Base-by-base conservation (phyloP, 92 coral and sea anemone species). In the Nematostella vectensis region DNA sequence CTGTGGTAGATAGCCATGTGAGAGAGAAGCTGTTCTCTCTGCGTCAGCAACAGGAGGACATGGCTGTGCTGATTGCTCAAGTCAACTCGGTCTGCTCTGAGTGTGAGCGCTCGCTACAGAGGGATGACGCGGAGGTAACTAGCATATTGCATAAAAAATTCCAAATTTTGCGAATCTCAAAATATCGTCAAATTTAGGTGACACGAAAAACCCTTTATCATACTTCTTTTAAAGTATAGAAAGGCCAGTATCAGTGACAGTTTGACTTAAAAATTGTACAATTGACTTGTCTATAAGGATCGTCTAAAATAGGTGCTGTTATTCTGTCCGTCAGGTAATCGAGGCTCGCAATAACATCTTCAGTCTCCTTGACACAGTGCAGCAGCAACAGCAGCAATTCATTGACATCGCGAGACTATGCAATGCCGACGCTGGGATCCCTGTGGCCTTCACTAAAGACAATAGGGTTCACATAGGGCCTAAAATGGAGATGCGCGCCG, bases 401-500 rank as follows among this genome's bases (percentile, higher is more conserved):
- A 71, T 87, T 26, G 84, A 93, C 58, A 71, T 88, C 31, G 93
- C 96, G 1, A 81, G 84, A 60, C 83, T 93, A 59, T 93, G 96
- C 47, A 83, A 80, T 44, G 69, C 99, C 3, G 96, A 93, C 65
- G 87, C 82, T 52, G 82, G 88, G 51, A 93, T 93, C 61, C 99
- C 99, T 56, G 87, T 93, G 68, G 99, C 99, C 3, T 93, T 93
- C 50, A 93, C 99, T 0, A 93, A 93, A 58, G 99, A 93, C 61
- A 93, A 93, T 47, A 80, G 99, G 30, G 96, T 93, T 8, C 96
- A 93, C 25, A 86, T 93, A 36, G 99, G 99, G 1, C 99, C 99
- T 11, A 93, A 93, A 57, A 93, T 93, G 99, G 99, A 93, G 68
- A 93, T 93, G 99, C 73, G 99, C 54, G 96, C 80, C 15, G 99